These are phyloP conservation scores for Erethizon dorsatum DNA, from an alignment of 2,797 vertebrate genomes.

Conservation along the genomic window DNA sequence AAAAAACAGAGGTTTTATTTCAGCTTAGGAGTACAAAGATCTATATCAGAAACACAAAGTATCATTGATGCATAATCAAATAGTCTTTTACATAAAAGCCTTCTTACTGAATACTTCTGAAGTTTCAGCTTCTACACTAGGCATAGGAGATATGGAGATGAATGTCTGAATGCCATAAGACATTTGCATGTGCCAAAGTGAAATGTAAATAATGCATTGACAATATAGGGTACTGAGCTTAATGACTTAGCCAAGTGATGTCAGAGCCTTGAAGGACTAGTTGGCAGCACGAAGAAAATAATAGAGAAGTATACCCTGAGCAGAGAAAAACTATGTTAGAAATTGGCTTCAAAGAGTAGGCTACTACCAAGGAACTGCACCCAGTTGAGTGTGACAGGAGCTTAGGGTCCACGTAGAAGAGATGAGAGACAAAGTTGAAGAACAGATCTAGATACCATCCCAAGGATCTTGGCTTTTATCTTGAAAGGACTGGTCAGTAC, in stretches of 20 bases:
- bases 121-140: background rate
- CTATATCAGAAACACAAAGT: slow-evolving; percentile 1
- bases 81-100: background rate
- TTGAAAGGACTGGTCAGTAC: background rate
- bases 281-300: background rate
- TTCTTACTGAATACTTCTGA: background rate
- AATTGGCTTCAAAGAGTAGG: background rate
- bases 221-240: background rate
- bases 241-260: background rate
- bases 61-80: background rate
- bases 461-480: background rate
- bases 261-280: background rate
- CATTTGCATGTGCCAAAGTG: background rate
- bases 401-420: background rate
- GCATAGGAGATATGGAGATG: background rate
- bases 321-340: background rate
- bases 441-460: background rate
- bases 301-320: background rate
- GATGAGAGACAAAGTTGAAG: background rate
- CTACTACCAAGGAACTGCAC: background rate
- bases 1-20: slow-evolving; percentile 33
- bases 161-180: background rate
- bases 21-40: background rate
- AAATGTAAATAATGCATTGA: slow-evolving; percentile 40
- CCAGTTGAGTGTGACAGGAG: background rate